phyloP scores from a whole-genome alignment of 2,113 vertebrate species.

The Siniperca chuatsi region DNA sequence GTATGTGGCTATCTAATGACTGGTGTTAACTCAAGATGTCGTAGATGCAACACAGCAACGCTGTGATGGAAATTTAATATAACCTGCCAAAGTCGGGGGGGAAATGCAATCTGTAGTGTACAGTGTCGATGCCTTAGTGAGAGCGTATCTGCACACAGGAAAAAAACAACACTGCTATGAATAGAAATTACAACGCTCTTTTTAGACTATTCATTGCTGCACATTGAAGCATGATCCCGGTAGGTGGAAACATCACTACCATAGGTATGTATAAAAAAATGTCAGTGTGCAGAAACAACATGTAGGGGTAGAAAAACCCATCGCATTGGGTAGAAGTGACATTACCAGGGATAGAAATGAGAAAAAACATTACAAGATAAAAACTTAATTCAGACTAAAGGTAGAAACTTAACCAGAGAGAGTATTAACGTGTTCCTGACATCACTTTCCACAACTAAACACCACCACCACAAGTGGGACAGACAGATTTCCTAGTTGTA shows the following conservation, averaged over 20 bases:
- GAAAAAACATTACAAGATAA: neutral
- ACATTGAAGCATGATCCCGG: neutral
- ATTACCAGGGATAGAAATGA: neutral
- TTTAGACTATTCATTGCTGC: neutral
- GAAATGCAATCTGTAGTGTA: conserved; percentile 18
- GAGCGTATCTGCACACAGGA: neutral
- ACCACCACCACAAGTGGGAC: neutral
- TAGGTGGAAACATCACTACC: neutral
- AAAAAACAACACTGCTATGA: neutral
- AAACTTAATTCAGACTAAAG: neutral
- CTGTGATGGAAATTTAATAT: conserved; percentile 42
- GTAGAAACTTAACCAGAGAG: neutral
- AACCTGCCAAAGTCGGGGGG: conserved; percentile 3
- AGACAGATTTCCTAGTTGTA: neutral
- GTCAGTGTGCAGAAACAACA: neutral
- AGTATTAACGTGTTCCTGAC: neutral
- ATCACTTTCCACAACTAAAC: neutral
- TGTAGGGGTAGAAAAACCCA: neutral
- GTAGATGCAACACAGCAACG: neutral
- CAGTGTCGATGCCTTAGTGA: conserved; percentile 21
- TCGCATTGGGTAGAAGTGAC: neutral
- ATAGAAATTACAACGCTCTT: neutral
- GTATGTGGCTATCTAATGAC: neutral
- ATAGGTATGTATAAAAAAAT: neutral
- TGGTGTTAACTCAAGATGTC: neutral